phyloP scores from a whole-genome alignment of 2,797 vertebrate species.

The Synaphobranchus kaupii region DNA sequence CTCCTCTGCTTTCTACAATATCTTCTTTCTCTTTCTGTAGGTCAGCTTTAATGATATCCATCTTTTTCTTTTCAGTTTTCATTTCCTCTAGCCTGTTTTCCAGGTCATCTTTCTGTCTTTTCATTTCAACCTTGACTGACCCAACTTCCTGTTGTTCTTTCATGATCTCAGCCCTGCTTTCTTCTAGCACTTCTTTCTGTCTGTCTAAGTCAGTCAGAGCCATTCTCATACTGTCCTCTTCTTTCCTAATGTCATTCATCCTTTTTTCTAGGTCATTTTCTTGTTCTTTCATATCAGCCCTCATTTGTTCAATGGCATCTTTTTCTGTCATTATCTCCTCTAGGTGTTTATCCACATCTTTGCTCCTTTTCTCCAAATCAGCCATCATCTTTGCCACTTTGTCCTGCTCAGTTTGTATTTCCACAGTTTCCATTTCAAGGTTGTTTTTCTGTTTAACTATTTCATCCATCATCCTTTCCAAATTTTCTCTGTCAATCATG shows the following conservation, averaged over 20 bases:
- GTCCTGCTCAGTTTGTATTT: background rate
- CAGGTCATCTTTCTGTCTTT: background rate
- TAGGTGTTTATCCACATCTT: background rate
- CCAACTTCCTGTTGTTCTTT: background rate
- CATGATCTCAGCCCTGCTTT: background rate
- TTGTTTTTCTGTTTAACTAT: background rate
- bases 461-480: background rate
- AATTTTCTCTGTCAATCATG: no score
- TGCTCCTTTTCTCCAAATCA: slow-evolving; percentile 29
- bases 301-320: background rate
- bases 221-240: background rate
- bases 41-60: background rate
- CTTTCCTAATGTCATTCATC: background rate
- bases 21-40: slow-evolving; percentile 9
- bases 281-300: slow-evolving; percentile 10
- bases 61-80: background rate
- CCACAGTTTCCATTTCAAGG: background rate
- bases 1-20: slow-evolving; percentile 44
- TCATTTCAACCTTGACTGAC: background rate
- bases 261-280: background rate
- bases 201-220: slow-evolving; percentile 36
- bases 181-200: background rate
- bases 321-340: background rate
- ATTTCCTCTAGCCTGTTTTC: no score
- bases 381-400: background rate